These are phyloP conservation scores for Cheilosia scutellata DNA, from an alignment of 2,888 invertebrate genomes.

Conservation along the genomic window DNA sequence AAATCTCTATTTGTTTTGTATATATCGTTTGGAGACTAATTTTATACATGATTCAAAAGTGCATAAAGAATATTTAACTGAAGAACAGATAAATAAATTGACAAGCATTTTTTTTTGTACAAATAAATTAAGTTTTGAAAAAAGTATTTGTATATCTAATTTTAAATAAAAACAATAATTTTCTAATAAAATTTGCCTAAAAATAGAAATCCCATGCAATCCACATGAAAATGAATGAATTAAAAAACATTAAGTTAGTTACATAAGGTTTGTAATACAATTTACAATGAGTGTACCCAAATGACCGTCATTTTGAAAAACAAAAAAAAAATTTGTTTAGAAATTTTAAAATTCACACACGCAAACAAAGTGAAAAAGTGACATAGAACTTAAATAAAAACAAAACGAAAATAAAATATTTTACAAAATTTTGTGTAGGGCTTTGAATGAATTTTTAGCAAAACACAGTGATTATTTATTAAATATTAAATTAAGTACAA, in stretches of 20 bases:
- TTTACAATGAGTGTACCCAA: constrained; percentile 43
- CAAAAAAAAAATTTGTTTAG: background rate
- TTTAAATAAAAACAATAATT: constrained; percentile 20
- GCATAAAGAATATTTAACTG: constrained; percentile 40
- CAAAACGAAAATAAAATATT: constrained; percentile 22
- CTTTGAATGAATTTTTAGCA: constrained; percentile 60
- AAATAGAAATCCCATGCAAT: constrained; percentile 56
- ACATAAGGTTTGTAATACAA: constrained; percentile 45
- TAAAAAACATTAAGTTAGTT: constrained; percentile 61
- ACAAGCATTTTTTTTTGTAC: constrained; percentile 61
- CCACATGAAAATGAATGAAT: constrained; percentile 56
- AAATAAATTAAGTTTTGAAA: constrained; percentile 32
- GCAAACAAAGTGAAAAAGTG: constrained; percentile 59
- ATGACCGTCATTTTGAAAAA: constrained; percentile 57
- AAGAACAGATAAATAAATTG: constrained; percentile 17
- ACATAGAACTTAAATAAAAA: constrained; percentile 38
- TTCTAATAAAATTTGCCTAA: constrained; percentile 36
- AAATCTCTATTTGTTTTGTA: constrained; percentile 35
- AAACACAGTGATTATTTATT: constrained; percentile 64
- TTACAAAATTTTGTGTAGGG: constrained; percentile 33
- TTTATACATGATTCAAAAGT: constrained; percentile 63
- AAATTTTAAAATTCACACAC: constrained; percentile 52
- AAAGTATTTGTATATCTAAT: constrained; percentile 41
- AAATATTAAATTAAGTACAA: background rate
- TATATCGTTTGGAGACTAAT: constrained; percentile 22